A percentile compares a stretch with the other conserved stretches of the same genome.
Evolutionary conservation across 2,797 vertebrate genomes (phyloP).

Genomic region (Acipenser oxyrinchus): DNA sequence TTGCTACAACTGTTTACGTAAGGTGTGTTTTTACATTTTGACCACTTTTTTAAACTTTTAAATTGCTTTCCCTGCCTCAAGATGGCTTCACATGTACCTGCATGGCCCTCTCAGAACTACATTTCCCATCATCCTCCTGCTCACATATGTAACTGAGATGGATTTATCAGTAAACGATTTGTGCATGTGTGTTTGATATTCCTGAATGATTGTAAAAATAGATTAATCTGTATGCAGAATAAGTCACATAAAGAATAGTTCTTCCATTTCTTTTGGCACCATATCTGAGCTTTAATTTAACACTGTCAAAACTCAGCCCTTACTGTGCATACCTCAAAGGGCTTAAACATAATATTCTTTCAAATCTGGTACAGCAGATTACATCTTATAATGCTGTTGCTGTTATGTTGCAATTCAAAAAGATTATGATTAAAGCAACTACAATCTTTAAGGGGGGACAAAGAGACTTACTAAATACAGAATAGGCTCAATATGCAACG

Average conservation of each 20-base stretch:
- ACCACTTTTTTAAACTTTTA: too few relatives aligned
- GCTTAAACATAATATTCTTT: conserved; percentile 1
- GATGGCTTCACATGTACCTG: too few relatives aligned
- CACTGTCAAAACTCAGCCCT: conserved; percentile 16
- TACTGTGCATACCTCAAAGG: conserved; percentile 2
- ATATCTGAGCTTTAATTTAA: neutral
- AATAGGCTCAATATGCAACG: too few relatives aligned
- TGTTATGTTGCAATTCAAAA: neutral
- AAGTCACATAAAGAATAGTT: conserved; percentile 30
- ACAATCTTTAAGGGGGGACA: too few relatives aligned
- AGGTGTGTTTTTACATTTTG: too few relatives aligned
- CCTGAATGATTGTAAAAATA: conserved; percentile 27
- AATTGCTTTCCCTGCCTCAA: too few relatives aligned
- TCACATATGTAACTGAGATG: too few relatives aligned
- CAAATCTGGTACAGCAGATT: neutral
- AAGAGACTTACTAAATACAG: too few relatives aligned
- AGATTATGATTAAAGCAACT: too few relatives aligned
- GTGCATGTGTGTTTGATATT: conserved; percentile 36
- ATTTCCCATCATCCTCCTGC: too few relatives aligned
- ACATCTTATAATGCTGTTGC: neutral
- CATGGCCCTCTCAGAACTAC: too few relatives aligned
- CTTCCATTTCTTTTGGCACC: neutral
- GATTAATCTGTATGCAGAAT: conserved; percentile 34
- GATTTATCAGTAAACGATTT: conserved; percentile 4
- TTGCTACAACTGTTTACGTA: too few relatives aligned